Base-by-base conservation (phyloP, 2,888 invertebrate genomes). In the Amphipyra tragopoginis region DNA sequence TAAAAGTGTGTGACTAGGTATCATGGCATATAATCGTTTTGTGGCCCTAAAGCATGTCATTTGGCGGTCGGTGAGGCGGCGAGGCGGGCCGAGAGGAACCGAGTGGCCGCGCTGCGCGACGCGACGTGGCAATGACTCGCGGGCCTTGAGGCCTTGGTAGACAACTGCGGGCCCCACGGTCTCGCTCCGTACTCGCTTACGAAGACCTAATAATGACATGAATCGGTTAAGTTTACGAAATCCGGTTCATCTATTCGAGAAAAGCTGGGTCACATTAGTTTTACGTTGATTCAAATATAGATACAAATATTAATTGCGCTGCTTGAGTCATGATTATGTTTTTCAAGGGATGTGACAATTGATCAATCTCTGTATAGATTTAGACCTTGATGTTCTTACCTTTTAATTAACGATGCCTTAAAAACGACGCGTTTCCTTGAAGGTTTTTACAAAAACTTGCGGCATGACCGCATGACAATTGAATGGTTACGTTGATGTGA, bases 111-210 rank as follows among this genome's bases (percentile, higher is more conserved):
- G 60, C 79, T 78, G 79, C 44, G 52, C 72, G 21, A 21, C 21
- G 21, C 21, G 21, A 74, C 88, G 88, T 89, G 91, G 84, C 92
- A 91, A 87, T 92, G 92, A 92, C 92, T 90, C 84, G 86, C 79
- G 83, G 88, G 88, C 92, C 92, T 92, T 91, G 92, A 91, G 80
- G 78, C 75, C 13, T 34, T 73, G 77, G 80, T 76, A 86, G 86
- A 81, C 85, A 86, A 81, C 82, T 68, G 82, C 79, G 84, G 84
- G 85, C 86, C 85, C 80, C 85, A 80, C 68, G 65, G 68, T 58
- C 70, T 67, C 69, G 64, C 66, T 43, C 57, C 65, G 72, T 34
- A 52, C 43, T 53, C 55, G 60, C 52, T 29, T 55, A 55, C 38
- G 42, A 65, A 51, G 15, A 44, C 57, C 57, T 64, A 60, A 63